These are phyloP conservation scores for Atrichornis clamosus DNA, from an alignment of 2,113 vertebrate species.

Conservation along the genomic window DNA sequence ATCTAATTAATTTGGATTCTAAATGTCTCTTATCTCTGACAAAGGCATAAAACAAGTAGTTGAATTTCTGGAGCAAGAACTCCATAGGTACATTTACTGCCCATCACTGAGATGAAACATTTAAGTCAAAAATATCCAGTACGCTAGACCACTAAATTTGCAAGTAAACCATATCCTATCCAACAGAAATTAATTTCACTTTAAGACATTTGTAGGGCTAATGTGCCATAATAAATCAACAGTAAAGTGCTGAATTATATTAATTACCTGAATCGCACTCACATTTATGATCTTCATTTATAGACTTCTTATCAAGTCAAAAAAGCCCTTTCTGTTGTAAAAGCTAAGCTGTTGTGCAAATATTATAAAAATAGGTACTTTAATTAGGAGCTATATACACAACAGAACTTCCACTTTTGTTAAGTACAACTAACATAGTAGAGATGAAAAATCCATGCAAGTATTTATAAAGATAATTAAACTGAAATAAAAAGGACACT, in stretches of 20 bases:
- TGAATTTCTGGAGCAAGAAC: not conserved
- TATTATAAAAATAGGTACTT: conserved; percentile 65
- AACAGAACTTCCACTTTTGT: conserved; percentile 55
- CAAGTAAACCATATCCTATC: conserved; percentile 52
- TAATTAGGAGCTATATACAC: conserved; percentile 62
- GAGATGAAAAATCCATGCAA: conserved; percentile 76
- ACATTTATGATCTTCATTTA: conserved; percentile 74
- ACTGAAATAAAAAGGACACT: conserved; percentile 63
- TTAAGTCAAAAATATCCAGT: conserved; percentile 19
- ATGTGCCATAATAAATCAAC: conserved; percentile 84
- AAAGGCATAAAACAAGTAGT: not conserved
- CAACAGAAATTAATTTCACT: conserved; percentile 65
- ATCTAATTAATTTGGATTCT: not conserved
- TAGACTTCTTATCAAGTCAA: conserved; percentile 78
- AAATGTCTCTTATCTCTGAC: not conserved
- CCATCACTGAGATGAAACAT: not conserved
- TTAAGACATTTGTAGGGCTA: conserved; percentile 91
- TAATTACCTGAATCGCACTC: conserved; percentile 85
- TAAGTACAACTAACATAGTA: conserved; percentile 55
- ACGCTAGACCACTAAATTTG: conserved; percentile 27
- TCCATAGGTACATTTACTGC: not conserved
- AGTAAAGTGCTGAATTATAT: conserved; percentile 97
- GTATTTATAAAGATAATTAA: conserved; percentile 64
- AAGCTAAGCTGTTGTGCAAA: conserved; percentile 84
- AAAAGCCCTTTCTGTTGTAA: conserved; percentile 93